phyloP scores from a whole-genome alignment of 2,888 invertebrate species.

The Urechis unicinctus region DNA sequence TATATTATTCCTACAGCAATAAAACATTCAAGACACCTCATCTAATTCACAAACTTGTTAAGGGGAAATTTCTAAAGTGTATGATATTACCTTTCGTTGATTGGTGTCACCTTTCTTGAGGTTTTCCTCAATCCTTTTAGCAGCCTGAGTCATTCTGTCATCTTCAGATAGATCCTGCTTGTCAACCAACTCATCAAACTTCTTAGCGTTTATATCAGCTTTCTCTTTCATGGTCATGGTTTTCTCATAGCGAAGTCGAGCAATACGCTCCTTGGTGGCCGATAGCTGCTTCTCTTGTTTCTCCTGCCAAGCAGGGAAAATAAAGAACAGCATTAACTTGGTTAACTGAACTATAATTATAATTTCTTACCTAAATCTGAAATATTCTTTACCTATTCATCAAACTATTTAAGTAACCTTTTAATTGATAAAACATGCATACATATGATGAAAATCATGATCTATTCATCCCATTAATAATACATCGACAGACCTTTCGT shows the following conservation, averaged over 20 bases:
- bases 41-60: too few species aligned
- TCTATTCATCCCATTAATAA: neutral
- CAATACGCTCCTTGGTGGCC: constrained; percentile 28
- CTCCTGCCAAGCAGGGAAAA: constrained; percentile 20
- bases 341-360: too few species aligned
- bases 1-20: too few species aligned
- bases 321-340: neutral
- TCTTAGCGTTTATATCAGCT: constrained; percentile 6
- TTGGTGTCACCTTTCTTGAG: neutral
- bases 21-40: too few species aligned
- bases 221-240: constrained; percentile 20
- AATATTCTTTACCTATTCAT: too few species aligned
- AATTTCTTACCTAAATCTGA: too few species aligned
- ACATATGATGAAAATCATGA: too few species aligned
- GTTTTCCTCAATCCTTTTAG: neutral
- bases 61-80: too few species aligned
- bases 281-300: constrained; percentile 28
- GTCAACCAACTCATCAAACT: constrained; percentile 16
- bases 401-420: too few species aligned
- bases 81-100: too few species aligned
- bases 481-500: constrained; percentile 26
- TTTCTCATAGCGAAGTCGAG: constrained; percentile 20
- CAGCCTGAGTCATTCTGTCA: neutral
- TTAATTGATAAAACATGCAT: too few species aligned
- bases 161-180: neutral